phyloP scores from a whole-genome alignment of 2,888 invertebrate species.

The Andrena minutula region DNA sequence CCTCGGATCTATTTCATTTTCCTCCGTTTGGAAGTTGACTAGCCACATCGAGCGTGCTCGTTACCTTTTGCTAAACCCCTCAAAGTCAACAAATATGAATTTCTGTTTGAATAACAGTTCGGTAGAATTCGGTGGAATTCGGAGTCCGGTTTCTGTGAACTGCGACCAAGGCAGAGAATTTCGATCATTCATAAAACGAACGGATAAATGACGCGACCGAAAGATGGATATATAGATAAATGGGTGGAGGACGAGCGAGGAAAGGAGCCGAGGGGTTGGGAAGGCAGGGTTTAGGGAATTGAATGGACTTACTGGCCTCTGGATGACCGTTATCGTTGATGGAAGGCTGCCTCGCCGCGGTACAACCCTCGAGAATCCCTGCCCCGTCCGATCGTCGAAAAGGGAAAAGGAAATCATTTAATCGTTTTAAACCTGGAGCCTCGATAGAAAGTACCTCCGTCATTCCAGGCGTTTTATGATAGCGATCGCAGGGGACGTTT shows the following conservation, averaged over 20 bases:
- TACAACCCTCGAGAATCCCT: slow-evolving; percentile 9
- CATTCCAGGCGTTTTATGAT: not conserved
- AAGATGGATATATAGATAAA: slow-evolving; percentile 59
- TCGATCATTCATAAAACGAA: slow-evolving; percentile 49
- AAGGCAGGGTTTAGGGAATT: slow-evolving; percentile 62
- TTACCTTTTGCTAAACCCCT: too few relatives aligned
- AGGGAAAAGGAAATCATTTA: slow-evolving; percentile 53
- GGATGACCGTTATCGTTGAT: slow-evolving; percentile 69
- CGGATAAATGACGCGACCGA: slow-evolving; percentile 22
- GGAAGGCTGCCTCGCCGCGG: slow-evolving; percentile 44
- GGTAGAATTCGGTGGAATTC: slow-evolving; percentile 53
- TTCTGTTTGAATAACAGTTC: slow-evolving; percentile 50
- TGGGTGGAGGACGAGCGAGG: slow-evolving; percentile 21
- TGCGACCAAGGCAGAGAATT: slow-evolving; percentile 52
- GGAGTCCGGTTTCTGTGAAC: slow-evolving; percentile 58
- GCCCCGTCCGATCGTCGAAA: slow-evolving; percentile 18
- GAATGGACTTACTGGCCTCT: slow-evolving; percentile 66
- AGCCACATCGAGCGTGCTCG: too few relatives aligned
- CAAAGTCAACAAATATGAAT: not conserved
- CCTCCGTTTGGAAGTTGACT: too few relatives aligned
- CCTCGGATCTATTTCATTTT: too few relatives aligned
- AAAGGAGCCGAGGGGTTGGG: slow-evolving; percentile 28
- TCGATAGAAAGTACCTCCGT: not conserved
- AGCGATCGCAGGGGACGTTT: not conserved
- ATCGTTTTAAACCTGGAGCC: slow-evolving; percentile 36